Base-by-base conservation (phyloP, 2,888 invertebrate species). In the Habroteleia sp. region DNA sequence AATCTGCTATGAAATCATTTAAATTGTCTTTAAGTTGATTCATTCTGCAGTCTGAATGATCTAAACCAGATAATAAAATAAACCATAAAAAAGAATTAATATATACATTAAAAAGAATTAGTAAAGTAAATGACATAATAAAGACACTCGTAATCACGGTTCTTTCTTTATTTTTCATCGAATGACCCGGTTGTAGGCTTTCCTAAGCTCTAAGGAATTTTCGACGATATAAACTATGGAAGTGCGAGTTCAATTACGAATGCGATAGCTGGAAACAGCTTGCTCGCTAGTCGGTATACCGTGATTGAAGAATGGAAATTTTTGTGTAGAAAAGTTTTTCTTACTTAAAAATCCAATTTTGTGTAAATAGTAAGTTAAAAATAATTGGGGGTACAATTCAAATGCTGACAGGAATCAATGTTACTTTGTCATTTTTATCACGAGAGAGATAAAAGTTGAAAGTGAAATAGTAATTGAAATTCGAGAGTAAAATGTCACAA, bases 181-280 rank as follows among this genome's bases (percentile, higher is more conserved):
- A 7, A 10, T 33, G 20, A 52, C 35, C 50, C 4, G 16, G 33
- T 25, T 39, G 27, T 27, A 54, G 27, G 29, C 50, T 50, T 35
- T 35, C 17, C 6, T 17, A 17, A 41, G 10, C 29, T 7, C 42
- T 25, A 14, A 44, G 23, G 44, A 44, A 23, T 41, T 23, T 23
- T 29, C 58, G 31, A 27, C 42, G 10, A 20, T 11, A 33, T 20
- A 13, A 41, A 31, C 33, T 42, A 29, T 33, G 23, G 14, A 41
- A 31, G 29, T 42, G 42, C 29, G 25, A 35, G 27, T 58, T 44
- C 58, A 58, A 35, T 58, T 58, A 58, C 35, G 44, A 44, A 58
- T 58, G 44, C 33, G 20, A 35, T 42, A 20, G 20, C 31, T 42
- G 31, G 31, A 42, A 42, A 42, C 41, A 13, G 8, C 16, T 54